Evolutionary conservation across 2,888 invertebrate species (phyloP), one percentile per base, ranked within the genome.

Genomic region (Drosophila cognata): DNA sequence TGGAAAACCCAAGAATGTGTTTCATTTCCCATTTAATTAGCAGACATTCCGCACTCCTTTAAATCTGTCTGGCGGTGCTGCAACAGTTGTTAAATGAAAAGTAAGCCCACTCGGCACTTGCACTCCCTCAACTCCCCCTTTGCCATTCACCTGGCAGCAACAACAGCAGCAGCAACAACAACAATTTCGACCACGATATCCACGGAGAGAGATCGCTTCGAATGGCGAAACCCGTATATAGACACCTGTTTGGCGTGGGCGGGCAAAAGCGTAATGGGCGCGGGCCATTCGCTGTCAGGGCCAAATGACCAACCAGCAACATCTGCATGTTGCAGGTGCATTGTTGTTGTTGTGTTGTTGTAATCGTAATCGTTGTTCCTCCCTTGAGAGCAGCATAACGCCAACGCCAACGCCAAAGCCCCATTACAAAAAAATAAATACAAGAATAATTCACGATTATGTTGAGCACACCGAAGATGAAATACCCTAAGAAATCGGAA

Each of bases 271-370:
- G 25, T 18, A 21, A 57, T 72, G 56, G 73, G 57, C 41, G 67
- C 52, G 63, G 25, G 38, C 61, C 56, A 63, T 59, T 66, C 62
- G 71, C 50, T 77, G 77, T 78, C 78, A 78, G 67, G 81, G 78
- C 78, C 81, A 71, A 60, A 60, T 11, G 36, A 35, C 43, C 29
- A 31, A 33, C 36, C 71, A 68, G 16, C 72, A 58, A 41, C 67
- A 59, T 59, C 75, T 73, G 68, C 75, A 58, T 31, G 43, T 18
- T 75, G 80, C 80, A 80, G 77, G 77, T 79, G 80, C 59, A 74
- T 36, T 70, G 43, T 53, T 60, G 59, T 63, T 65, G 77, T 35
- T 64, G 56, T 41, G 56, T 41, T 57, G 57, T 36, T 18, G 18
- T 38, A 18, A 21, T 6, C 60, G 21, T 28, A 55, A 7, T 43